Percentiles rank a stretch among this genome's conserved stretches.
Evolutionary conservation across 2,888 invertebrate genomes (phyloP).

Genomic region (Melanophora roralis): DNA sequence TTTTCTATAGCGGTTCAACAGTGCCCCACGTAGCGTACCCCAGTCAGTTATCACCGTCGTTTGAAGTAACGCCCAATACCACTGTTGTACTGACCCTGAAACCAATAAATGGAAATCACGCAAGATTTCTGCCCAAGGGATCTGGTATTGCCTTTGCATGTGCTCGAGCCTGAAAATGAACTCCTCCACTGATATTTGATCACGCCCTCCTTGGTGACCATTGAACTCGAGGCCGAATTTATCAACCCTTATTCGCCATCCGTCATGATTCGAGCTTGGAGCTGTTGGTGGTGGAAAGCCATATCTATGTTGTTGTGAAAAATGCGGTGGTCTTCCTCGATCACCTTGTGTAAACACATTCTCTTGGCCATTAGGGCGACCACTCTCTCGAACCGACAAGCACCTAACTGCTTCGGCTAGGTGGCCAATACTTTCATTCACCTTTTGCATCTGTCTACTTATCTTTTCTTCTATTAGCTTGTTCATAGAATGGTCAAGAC

Average conservation of each 20-base stretch:
- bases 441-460: neutral
- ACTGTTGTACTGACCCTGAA: neutral
- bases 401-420: neutral
- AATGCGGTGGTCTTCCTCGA: no score
- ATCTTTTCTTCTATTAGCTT: neutral
- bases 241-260: conserved; percentile 1
- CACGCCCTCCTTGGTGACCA: neutral
- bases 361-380: neutral
- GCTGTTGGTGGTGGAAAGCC: neutral
- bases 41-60: no score
- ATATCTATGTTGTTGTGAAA: neutral
- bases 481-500: neutral
- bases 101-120: neutral
- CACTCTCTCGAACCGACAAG: neutral
- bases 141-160: neutral
- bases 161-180: neutral
- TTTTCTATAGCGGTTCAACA: no score
- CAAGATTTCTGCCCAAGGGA: neutral
- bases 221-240: conserved; percentile 13
- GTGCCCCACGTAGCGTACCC: no score
- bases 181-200: neutral
- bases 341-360: no score
- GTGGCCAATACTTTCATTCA: neutral
- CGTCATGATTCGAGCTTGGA: neutral
- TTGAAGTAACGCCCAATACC: neutral